Base-by-base conservation (phyloP, 2,113 vertebrate genomes). In the Otus sunia region DNA sequence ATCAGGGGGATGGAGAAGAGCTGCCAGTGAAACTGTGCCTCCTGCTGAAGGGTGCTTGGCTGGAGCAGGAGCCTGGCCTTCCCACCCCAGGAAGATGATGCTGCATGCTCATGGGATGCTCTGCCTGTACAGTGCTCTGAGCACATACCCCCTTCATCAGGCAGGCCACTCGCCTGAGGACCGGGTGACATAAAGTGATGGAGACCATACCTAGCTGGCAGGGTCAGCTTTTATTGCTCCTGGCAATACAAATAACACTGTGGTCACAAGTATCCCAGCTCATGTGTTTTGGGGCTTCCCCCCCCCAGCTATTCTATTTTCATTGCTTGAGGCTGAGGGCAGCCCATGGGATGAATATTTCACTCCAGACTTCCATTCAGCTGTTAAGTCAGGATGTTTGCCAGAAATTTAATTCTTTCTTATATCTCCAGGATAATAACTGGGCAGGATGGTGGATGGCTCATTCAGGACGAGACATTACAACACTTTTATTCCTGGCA, bases 401-500 rank as follows among this genome's bases (percentile, higher is more conserved):
- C 90, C 92, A 90, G 86, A 52, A 88, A 74, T 25, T 15, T 52
- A 88, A 71, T 95, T 92, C 91, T 86, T 88, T 49, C 91, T 94
- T 95, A 26, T 67, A 86, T 95, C 93, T 91, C 49, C 47, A 52
- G 76, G 66, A 37, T 86, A 76, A 90, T 64, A 32, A 39, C 43
- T 91, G 47, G 72, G 80, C 75, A 91, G 68, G 88, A 83, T 53
- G 64, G 94, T 1, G 19, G 55, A 27, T 89, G 93, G 83, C 78
- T 97, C 60, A 89, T 83, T 92, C 81, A 60, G 73, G 77, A 92
- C 10, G 58, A 96, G 79, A 87, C 81, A 71, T 94, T 90, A 90
- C 66, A 68, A n/a, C 67, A 78, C 56, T 87, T 88, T 88, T 79
- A 67, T 90, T 88, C 71, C 90, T 83, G 77, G 89, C 88, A 64